These are phyloP conservation scores for Mythimna albipuncta DNA, from an alignment of 2,888 invertebrate species.

Conservation along the genomic window DNA sequence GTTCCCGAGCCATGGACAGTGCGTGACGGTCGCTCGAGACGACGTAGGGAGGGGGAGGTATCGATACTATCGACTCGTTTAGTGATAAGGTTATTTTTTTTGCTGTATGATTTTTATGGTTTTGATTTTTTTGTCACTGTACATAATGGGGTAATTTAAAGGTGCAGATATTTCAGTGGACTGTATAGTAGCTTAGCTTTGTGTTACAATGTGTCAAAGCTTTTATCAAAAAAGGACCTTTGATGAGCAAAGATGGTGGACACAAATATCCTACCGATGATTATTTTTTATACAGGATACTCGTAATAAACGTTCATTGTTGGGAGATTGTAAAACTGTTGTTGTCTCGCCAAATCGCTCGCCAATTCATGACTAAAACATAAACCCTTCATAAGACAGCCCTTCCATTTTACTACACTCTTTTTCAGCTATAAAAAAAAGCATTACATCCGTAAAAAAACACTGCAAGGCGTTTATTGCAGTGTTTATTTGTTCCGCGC, in stretches of 20 bases:
- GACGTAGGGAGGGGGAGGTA: slow-evolving; percentile 63
- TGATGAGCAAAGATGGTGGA: neutral
- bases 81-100: slow-evolving; percentile 41
- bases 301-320: no score
- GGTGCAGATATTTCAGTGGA: neutral
- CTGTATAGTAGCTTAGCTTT: neutral
- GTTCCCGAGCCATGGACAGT: slow-evolving; percentile 67
- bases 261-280: no score
- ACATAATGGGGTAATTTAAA: no score
- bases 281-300: no score
- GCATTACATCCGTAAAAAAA: slow-evolving; percentile 49
- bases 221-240: neutral
- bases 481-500: slow-evolving; percentile 60
- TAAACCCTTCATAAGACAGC: slow-evolving; percentile 21
- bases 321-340: slow-evolving; percentile 7
- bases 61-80: slow-evolving; percentile 57
- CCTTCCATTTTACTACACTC: slow-evolving; percentile 20
- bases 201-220: neutral
- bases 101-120: neutral
- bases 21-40: slow-evolving; percentile 72
- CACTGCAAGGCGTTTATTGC: slow-evolving; percentile 59
- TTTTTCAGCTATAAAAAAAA: slow-evolving; percentile 52
- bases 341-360: neutral
- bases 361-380: slow-evolving; percentile 12
- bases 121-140: neutral